Base-by-base conservation (phyloP, 2,888 invertebrate species). In the Drosophila paucipuncta region DNA sequence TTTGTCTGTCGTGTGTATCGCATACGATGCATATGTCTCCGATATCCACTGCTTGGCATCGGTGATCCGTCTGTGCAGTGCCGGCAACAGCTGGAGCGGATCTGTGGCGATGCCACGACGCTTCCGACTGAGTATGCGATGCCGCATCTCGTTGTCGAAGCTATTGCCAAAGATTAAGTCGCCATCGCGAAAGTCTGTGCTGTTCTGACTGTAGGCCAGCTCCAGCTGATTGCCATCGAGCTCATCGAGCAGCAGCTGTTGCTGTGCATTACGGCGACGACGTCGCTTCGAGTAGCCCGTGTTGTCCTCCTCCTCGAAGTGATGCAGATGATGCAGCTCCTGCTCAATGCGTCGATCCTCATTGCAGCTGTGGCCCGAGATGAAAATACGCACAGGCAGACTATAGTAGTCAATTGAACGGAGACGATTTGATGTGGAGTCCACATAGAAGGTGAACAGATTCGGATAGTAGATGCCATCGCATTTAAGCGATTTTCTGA, bases 31-130 rank as follows among this genome's bases (percentile, higher is more conserved):
- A 82, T 97, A 96, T 0, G 97, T 97, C 93, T 97, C 97, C 22
- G 97, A 96, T 90, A 97, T 96, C 97, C 97, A 97, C 91, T 97
- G 96, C 90, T 96, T 96, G 18, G 97, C 97, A 87, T 97, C 96
- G 13, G 96, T 94, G 76, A 97, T 95, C 92, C 95, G 95, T 18
- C 95, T 94, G 91, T 96, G 95, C 30, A 90, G 47, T 0, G 85
- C 81, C 0, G 89, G 90, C 63, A 85, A 83, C 84, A 96, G 94
- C 50, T 95, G 94, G 92, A 95, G 94, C 91, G 95, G 95, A 54
- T 81, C 83, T 5, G 78, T 75, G 90, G 80, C 58, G 39, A 94
- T 94, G 0, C 80, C 83, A 90, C 95, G 92, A 78, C 95, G 94
- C 76, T 93, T 94, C 25, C 95, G 94, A 89, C 94, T 95, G 67